A percentile compares a stretch with the other conserved stretches of the same genome.
Conservation (phyloP, 64 coral and sea anemone species). For the Stylophora pistillata region DNA sequence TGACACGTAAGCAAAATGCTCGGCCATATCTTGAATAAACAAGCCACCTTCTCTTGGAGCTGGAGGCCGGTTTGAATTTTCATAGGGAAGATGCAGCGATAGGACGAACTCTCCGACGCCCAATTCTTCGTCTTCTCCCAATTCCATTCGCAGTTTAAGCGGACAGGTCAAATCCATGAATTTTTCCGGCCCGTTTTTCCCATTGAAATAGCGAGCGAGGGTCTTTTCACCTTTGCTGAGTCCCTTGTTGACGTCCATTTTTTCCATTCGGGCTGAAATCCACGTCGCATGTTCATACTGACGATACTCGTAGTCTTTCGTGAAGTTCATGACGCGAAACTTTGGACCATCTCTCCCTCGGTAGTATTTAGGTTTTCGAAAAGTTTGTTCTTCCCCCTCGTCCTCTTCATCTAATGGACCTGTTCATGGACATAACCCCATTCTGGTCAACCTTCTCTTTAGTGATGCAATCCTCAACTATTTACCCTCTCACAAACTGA, state of each 20-base stretch:
- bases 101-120: constrained; percentile 44
- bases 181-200: constrained; percentile 82
- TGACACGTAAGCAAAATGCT: constrained; percentile 78
- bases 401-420: constrained; percentile 46
- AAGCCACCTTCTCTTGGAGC: constrained; percentile 64
- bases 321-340: constrained; percentile 76
- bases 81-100: constrained; percentile 80
- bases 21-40: constrained; percentile 79
- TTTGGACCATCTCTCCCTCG: constrained; percentile 78
- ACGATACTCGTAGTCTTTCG: constrained; percentile 75
- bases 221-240: constrained; percentile 60
- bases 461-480: background rate
- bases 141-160: constrained; percentile 55
- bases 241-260: constrained; percentile 51
- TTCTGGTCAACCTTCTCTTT: background rate
- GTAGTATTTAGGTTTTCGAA: constrained; percentile 72
- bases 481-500: too few relatives aligned
- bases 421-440: constrained; percentile 67
- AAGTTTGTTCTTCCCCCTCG: constrained; percentile 13
- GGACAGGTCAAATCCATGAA: constrained; percentile 75
- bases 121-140: constrained; percentile 18
- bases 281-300: constrained; percentile 74
- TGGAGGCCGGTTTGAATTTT: constrained; percentile 58
- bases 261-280: constrained; percentile 66
- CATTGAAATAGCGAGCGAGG: constrained; percentile 72